Evolutionary conservation across 2,113 vertebrate species (phyloP).

Genomic region (Podiceps cristatus): DNA sequence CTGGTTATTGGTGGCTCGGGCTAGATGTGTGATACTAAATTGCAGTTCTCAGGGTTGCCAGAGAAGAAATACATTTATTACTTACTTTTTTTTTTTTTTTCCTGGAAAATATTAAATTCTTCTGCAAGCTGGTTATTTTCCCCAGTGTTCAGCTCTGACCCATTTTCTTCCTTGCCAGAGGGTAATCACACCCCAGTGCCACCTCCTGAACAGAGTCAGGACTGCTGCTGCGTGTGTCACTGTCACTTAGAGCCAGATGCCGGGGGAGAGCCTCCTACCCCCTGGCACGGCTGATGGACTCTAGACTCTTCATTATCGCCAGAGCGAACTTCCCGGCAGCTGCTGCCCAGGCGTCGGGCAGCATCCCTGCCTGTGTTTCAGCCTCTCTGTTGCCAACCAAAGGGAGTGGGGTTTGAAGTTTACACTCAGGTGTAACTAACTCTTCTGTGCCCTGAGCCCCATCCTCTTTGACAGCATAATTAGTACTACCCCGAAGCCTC

Average conservation of each 20-base stretch:
- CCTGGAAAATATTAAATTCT: constrained; percentile 24
- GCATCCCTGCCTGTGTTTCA: background rate
- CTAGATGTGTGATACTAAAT: background rate
- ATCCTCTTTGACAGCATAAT: background rate
- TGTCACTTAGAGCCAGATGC: constrained; percentile 21
- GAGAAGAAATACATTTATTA: constrained; percentile 28
- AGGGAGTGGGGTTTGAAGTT: background rate
- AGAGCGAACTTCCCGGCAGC: background rate
- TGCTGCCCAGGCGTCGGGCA: background rate
- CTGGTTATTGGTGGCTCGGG: background rate
- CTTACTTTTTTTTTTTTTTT: background rate
- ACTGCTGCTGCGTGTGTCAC: constrained; percentile 14
- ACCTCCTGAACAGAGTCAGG: constrained; percentile 21
- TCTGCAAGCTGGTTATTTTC: constrained; percentile 30
- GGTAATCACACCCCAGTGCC: constrained; percentile 39
- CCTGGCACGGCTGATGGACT: background rate
- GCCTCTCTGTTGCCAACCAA: background rate
- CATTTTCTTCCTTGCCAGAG: constrained; percentile 54
- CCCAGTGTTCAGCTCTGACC: constrained; percentile 32
- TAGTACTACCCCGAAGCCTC: background rate
- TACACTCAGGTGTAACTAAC: background rate
- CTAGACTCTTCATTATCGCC: background rate
- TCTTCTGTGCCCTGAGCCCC: background rate
- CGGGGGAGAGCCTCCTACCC: background rate
- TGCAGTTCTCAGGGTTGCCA: background rate